Conservation (phyloP, 2,797 vertebrate genomes). For the Hoplostethus mediterraneus region DNA sequence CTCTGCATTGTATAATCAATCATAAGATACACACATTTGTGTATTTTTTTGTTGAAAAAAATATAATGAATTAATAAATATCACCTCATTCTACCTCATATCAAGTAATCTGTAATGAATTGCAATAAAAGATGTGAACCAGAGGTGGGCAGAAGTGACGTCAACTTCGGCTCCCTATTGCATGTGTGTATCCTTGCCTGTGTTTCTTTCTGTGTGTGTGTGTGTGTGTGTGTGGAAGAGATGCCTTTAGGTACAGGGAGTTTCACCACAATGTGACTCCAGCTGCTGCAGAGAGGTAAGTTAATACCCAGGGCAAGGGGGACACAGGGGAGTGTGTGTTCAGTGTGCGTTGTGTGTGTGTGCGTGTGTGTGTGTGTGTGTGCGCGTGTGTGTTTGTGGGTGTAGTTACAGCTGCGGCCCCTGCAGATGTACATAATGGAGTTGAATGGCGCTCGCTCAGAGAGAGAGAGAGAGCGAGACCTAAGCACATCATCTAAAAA, state of each 20-base stretch:
- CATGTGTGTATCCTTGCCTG: constrained; percentile 12
- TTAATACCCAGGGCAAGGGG: constrained; percentile 74
- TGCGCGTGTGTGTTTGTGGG: constrained; percentile 30
- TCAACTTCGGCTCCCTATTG: background rate
- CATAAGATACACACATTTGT: too few species aligned
- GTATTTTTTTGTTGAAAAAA: too few species aligned
- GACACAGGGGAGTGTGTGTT: constrained; percentile 60
- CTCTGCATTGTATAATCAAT: too few species aligned
- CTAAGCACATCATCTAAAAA: constrained; percentile 2
- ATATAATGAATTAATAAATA: too few species aligned
- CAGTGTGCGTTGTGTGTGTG: constrained; percentile 8
- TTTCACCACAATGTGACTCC: constrained; percentile 77
- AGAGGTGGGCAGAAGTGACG: too few species aligned
- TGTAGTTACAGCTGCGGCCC: constrained; percentile 66
- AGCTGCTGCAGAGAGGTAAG: constrained; percentile 82
- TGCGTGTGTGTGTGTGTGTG: constrained; percentile 30
- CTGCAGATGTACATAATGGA: constrained; percentile 44
- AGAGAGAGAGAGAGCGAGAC: constrained; percentile 13
- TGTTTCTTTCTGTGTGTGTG: constrained; percentile 23
- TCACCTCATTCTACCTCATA: too few species aligned
- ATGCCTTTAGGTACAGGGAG: constrained; percentile 82
- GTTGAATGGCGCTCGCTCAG: constrained; percentile 47
- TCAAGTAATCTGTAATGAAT: too few species aligned
- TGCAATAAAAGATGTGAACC: too few species aligned
- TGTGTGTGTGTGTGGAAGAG: constrained; percentile 44